Evolutionary conservation across 1,140 invertebrate species (phyloP).

Genomic region (Leptonema lineaticorne): DNA sequence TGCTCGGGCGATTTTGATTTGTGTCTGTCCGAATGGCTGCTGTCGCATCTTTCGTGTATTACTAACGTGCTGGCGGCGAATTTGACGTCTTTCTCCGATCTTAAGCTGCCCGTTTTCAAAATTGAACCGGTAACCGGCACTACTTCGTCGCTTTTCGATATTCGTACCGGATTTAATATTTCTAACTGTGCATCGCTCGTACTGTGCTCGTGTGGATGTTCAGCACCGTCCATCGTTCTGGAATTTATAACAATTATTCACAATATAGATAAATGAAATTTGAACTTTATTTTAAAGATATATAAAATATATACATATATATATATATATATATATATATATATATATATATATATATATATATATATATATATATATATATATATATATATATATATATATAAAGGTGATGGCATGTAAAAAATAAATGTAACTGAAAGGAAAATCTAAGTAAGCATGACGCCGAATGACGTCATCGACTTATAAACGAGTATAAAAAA

Average conservation of each 20-base stretch:
- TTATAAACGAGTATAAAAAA: too few species aligned
- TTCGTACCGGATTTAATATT: slow-evolving; percentile 23
- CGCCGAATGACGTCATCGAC: too few species aligned
- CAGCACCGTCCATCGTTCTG: slow-evolving; percentile 27
- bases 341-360: too few species aligned
- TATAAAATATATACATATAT: not conserved
- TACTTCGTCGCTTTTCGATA: slow-evolving; percentile 39
- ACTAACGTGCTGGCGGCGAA: slow-evolving; percentile 22
- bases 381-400: too few species aligned
- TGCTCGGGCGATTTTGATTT: slow-evolving; percentile 3
- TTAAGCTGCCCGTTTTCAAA: slow-evolving; percentile 43
- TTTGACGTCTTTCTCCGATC: slow-evolving; percentile 46
- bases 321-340: not conserved
- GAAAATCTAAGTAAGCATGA: too few species aligned
- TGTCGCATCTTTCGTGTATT: slow-evolving; percentile 28
- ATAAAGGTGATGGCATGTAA: too few species aligned
- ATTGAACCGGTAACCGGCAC: slow-evolving; percentile 20
- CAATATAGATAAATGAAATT: not conserved
- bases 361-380: too few species aligned
- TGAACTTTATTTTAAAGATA: too few species aligned
- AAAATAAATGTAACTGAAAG: too few species aligned
- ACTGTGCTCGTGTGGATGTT: slow-evolving; percentile 43
- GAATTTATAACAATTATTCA: not conserved
- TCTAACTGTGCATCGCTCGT: slow-evolving; percentile 44
- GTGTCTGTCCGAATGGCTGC: slow-evolving; percentile 1